Evolutionary conservation across 2,888 invertebrate species (phyloP).

Genomic region (Linnaemya vulpina): DNA sequence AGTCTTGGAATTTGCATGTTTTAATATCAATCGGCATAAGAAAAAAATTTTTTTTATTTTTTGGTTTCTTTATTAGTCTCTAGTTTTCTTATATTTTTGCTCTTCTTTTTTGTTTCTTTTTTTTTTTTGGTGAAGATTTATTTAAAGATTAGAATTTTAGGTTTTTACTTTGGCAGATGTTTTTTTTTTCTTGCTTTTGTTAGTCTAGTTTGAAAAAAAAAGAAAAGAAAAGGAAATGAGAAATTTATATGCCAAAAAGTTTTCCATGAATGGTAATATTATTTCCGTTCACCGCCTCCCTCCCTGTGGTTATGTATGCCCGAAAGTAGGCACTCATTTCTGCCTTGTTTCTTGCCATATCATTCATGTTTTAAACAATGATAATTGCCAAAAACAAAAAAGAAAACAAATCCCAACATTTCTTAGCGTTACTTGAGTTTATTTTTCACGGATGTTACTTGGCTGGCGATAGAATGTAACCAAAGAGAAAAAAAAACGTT

Average conservation of each 20-base stretch:
- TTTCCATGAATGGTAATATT: slow-evolving; percentile 69
- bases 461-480: background rate
- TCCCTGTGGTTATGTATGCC: background rate
- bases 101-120: background rate
- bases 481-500: slow-evolving; percentile 34
- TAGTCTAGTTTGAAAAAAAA: background rate
- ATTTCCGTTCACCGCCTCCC: slow-evolving; percentile 55
- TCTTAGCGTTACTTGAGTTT: slow-evolving; percentile 30
- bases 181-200: slow-evolving; percentile 9
- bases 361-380: slow-evolving; percentile 66
- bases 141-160: slow-evolving; percentile 67
- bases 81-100: background rate
- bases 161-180: slow-evolving; percentile 43
- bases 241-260: slow-evolving; percentile 72
- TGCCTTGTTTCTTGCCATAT: slow-evolving; percentile 32
- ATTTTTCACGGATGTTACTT: slow-evolving; percentile 45
- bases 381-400: slow-evolving; percentile 68
- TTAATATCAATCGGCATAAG: slow-evolving; percentile 37
- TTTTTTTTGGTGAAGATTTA: slow-evolving; percentile 54
- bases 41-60: slow-evolving; percentile 18
- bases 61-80: slow-evolving; percentile 17
- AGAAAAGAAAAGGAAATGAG: slow-evolving; percentile 64
- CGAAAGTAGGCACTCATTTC: slow-evolving; percentile 37
- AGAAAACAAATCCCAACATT: slow-evolving; percentile 16
- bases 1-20: slow-evolving; percentile 70